Conservation (phyloP, 2,888 invertebrate genomes). For the Cantharis lateralis region DNA sequence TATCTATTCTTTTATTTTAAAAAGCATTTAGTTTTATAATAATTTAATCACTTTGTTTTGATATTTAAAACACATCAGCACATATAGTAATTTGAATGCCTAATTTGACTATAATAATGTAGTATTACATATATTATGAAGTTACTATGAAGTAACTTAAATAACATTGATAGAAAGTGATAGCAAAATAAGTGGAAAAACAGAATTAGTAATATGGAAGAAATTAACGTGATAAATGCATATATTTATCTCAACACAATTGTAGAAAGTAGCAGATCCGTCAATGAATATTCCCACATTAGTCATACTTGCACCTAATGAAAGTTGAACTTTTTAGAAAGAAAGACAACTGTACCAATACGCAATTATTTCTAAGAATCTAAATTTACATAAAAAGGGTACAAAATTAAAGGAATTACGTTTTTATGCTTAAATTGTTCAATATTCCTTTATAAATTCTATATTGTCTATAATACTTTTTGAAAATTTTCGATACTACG, state of each 20-base stretch:
- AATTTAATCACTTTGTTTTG: too few relatives aligned
- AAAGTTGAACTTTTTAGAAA: not conserved
- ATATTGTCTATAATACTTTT: too few relatives aligned
- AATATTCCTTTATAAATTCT: too few relatives aligned
- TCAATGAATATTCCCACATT: not conserved
- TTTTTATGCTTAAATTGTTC: too few relatives aligned
- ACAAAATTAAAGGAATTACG: too few relatives aligned
- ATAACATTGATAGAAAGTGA: not conserved
- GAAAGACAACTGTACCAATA: not conserved
- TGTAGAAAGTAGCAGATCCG: not conserved
- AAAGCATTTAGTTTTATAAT: too few relatives aligned
- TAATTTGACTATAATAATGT: not conserved
- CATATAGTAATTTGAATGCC: not conserved
- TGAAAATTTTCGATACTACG: too few relatives aligned
- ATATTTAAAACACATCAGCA: too few relatives aligned
- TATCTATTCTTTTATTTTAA: too few relatives aligned
- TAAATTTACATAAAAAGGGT: too few relatives aligned
- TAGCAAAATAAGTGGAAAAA: not conserved
- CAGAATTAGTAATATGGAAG: not conserved
- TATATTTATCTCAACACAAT: not conserved
- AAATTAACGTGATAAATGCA: not conserved
- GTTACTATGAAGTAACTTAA: not conserved
- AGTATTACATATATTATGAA: too few relatives aligned
- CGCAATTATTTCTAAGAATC: not conserved
- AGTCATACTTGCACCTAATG: not conserved